Evolutionary conservation across 2,888 invertebrate species (phyloP), one percentile per base, ranked within the genome.

Genomic region (Galerucella pusilla): DNA sequence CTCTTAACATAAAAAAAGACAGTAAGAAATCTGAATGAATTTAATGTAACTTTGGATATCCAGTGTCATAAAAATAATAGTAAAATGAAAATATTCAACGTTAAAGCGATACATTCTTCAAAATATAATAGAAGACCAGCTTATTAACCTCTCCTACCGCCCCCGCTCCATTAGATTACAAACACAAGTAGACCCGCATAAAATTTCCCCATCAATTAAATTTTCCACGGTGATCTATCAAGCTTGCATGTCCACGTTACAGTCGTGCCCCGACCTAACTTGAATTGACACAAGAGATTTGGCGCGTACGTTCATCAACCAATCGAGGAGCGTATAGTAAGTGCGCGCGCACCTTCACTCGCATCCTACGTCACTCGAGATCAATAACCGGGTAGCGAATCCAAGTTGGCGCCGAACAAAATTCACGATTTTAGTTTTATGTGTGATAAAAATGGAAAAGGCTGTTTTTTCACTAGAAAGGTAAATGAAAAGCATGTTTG

Each of bases 401-500:
- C 83, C 83, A 83, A 85, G 85, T 84, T 83, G 85, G 84, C 83
- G 84, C 73, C 75, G 75, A 73, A 2, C 75, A 69, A 75, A 81
- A 81, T 79, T 78, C 80, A 81, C 79, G 78, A 81, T 81, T 84
- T 84, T 84, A 85, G 87, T 88, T 76, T 87, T 86, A 93, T 93
- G 93, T 93, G 92, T 88, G 93, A 93, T 90, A 91, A 91, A 89
- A 91, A 91, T 88, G 91, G 91, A 87, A 91, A 91, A 85, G 93
- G 93, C 87, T 93, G 93, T 89, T 93, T 93, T 89, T 92, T 91
- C 87, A 89, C 90, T 80, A 89, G 89, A 87, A 90, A 90, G 90
- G 90, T 90, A 89, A 89, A 85, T 84, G 73, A 82, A 80, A 81
- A 77, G 77, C 73, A 79, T 80, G 75, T 59, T 81, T 63, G 70